phyloP scores from a whole-genome alignment of 2,888 invertebrate species.

The Drosophila tripunctata region DNA sequence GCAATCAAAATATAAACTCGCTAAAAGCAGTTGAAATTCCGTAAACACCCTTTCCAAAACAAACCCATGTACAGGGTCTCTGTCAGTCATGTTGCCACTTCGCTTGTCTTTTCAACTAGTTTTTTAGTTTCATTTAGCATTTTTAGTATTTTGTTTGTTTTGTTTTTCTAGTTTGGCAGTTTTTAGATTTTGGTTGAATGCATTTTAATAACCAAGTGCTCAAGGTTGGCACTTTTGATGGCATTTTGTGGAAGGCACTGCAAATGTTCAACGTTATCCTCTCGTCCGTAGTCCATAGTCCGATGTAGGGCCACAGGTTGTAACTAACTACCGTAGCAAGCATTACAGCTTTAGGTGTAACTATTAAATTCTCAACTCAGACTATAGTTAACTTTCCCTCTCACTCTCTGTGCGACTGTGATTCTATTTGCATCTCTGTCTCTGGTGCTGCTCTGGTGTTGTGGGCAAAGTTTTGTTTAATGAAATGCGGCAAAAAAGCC shows the following conservation, averaged over 20 bases:
- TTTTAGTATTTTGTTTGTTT: conserved; percentile 21
- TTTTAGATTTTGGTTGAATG: conserved; percentile 80
- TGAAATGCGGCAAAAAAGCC: conserved; percentile 75
- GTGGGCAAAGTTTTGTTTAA: conserved; percentile 76
- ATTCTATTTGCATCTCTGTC: conserved; percentile 21
- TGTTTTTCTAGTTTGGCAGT: conserved; percentile 69
- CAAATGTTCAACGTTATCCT: conserved; percentile 21
- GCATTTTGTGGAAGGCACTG: conserved; percentile 56
- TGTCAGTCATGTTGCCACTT: neutral
- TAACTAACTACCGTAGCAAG: conserved; percentile 64
- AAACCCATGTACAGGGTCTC: neutral
- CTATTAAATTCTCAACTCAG: conserved; percentile 71
- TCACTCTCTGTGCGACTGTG: conserved; percentile 5
- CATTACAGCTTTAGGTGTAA: conserved; percentile 69
- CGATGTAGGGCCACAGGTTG: conserved; percentile 70
- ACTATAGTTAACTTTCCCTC: conserved; percentile 4
- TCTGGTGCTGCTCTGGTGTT: conserved; percentile 42
- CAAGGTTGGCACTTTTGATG: conserved; percentile 77
- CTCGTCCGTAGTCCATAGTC: conserved; percentile 22
- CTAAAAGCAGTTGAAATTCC: too few relatives aligned
- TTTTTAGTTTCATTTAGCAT: too few relatives aligned
- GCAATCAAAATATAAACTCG: too few relatives aligned
- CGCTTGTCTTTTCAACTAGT: neutral
- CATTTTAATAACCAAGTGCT: conserved; percentile 78
- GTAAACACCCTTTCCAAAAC: too few relatives aligned